Base-by-base conservation (phyloP, 2,797 vertebrate species). In the Scolopax rusticola region DNA sequence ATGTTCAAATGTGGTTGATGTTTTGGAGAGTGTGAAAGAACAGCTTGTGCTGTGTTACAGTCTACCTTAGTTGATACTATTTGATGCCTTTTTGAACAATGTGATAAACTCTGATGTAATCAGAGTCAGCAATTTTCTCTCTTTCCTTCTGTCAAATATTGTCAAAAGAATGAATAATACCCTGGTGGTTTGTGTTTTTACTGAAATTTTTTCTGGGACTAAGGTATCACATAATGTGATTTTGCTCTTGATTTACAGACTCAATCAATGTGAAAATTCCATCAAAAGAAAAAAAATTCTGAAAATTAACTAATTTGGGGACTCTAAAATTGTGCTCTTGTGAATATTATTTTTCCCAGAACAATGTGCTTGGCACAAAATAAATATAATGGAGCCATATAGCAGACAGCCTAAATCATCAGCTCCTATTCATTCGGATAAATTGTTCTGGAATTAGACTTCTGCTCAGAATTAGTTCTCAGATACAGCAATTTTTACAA, bases 381-480 rank as follows among this genome's bases (percentile, higher is more conserved):
- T 70, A 95, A 88, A 78, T 65, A n/a, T 38, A 92, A 79, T 59
- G 38, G 41, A 81, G 64, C 30, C 33, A 3, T 28, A 12, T 25
- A 88, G 41, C 48, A 87, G 53, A n/a, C 20, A 94, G 32, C 48
- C 61, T 94, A 76, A 87, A 92, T 84, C 73, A 82, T 77, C 78
- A 73, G 40, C 41, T 96, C 56, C 32, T 20, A 13, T 57, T 74
- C 47, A 73, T 76, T 95, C 68, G 68, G 68, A 61, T 78, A 78
- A 94, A 92, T 63, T 77, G 70, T 32, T 90, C 82, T 56, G 47
- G 68, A 93, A 84, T 91, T 68, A 90, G 68, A 40, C 60, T 71
- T 94, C 81, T 93, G 79, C 47, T 59, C 80, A 75, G 65, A 92
- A 86, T 51, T 21, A 41, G 28, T 86, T 89, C 63, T 90, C 69